These are phyloP conservation scores for Ptychochromis oligacanthus DNA, from an alignment of 2,113 vertebrate genomes.

Conservation along the genomic window DNA sequence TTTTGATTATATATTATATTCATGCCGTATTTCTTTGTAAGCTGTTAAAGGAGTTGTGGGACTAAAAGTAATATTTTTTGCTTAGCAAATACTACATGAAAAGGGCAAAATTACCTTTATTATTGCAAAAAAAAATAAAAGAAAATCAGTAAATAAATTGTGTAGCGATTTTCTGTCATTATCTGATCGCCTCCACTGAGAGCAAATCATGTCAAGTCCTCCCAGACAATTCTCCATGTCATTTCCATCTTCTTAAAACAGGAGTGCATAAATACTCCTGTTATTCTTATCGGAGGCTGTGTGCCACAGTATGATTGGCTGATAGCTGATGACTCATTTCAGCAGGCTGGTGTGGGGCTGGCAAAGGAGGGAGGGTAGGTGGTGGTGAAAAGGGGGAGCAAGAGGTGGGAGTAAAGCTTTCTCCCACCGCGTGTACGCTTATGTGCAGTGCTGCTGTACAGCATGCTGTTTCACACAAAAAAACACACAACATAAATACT, in stretches of 20 bases:
- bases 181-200: background rate
- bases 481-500: constrained; percentile 46
- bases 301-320: constrained; percentile 83
- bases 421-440: constrained; percentile 52
- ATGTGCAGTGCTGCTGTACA: constrained; percentile 64
- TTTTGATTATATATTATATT: background rate
- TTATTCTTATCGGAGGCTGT: constrained; percentile 84
- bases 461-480: constrained; percentile 13
- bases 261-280: constrained; percentile 77
- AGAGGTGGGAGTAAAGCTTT: constrained; percentile 79
- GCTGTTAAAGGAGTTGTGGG: background rate
- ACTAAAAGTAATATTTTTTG: background rate
- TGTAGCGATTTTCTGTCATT: background rate
- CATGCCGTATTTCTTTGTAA: background rate
- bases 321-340: constrained; percentile 81
- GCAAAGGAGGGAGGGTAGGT: constrained; percentile 43
- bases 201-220: constrained; percentile 45
- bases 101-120: background rate
- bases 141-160: background rate
- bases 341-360: constrained; percentile 82
- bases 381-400: constrained; percentile 65
- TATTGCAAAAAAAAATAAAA: too few species aligned
- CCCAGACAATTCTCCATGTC: constrained; percentile 36
- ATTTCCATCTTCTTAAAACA: constrained; percentile 61
- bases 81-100: background rate